Evolutionary conservation across 2,888 invertebrate species (phyloP).

Genomic region (Cheilosia variabilis): DNA sequence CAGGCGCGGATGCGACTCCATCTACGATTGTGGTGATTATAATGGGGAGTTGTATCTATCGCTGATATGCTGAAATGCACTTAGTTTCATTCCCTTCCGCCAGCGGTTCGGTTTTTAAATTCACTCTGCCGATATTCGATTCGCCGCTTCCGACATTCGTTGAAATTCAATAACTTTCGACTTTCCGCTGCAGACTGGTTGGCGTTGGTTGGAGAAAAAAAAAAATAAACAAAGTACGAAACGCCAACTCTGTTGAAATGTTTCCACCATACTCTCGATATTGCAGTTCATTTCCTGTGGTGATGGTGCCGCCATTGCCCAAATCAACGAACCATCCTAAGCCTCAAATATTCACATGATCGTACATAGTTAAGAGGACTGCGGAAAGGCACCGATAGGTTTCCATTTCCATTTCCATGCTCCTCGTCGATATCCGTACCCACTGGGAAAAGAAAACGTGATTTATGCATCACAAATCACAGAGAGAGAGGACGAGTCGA

Average conservation of each 20-base stretch:
- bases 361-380: constrained; percentile 6
- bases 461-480: constrained; percentile 56
- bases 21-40: constrained; percentile 17
- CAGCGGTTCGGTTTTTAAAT: constrained; percentile 34
- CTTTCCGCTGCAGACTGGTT: constrained; percentile 62
- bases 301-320: constrained; percentile 49
- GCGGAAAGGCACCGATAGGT: constrained; percentile 26
- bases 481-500: neutral
- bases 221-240: constrained; percentile 16
- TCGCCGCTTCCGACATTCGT: constrained; percentile 62
- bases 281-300: constrained; percentile 71
- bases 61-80: constrained; percentile 40
- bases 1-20: neutral
- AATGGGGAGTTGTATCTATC: constrained; percentile 23
- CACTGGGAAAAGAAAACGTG: constrained; percentile 25
- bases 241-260: constrained; percentile 9
- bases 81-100: constrained; percentile 43
- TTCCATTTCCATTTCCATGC: constrained; percentile 24
- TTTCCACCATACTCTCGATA: constrained; percentile 54
- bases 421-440: neutral
- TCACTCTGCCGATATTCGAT: constrained; percentile 60
- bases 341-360: constrained; percentile 50
- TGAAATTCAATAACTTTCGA: constrained; percentile 71
- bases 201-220: neutral
- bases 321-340: constrained; percentile 63